phyloP scores from a whole-genome alignment of 2,888 invertebrate species.

The Auanema sp. region DNA sequence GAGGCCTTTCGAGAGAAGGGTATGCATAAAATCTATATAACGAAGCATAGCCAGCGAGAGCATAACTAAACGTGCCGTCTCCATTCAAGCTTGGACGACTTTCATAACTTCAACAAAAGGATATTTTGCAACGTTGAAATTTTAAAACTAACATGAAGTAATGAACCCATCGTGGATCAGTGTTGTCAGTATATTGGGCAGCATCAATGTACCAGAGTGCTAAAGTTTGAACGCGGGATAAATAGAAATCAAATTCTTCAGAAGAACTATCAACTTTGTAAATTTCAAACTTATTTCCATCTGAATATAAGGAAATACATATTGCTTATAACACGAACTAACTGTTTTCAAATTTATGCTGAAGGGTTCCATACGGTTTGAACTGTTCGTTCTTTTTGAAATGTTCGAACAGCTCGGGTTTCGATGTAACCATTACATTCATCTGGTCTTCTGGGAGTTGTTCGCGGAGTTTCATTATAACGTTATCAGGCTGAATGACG shows the following conservation, averaged over 20 bases:
- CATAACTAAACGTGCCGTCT: conserved; percentile 70
- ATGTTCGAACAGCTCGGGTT: conserved; percentile 27
- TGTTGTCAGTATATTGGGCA: conserved; percentile 87
- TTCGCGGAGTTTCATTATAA: conserved; percentile 35
- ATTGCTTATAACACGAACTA: conserved; percentile 1
- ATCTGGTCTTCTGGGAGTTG: conserved; percentile 43
- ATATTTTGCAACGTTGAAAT: conserved; percentile 61
- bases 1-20: conserved; percentile 81
- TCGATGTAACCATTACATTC: conserved; percentile 28
- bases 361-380: conserved; percentile 76
- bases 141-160: conserved; percentile 52
- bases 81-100: conserved; percentile 22
- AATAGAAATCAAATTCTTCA: conserved; percentile 78
- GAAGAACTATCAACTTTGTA: conserved; percentile 65
- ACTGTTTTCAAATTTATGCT: conserved; percentile 65
- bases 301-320: too few species aligned
- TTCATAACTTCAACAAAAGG: conserved; percentile 63
- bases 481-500: conserved; percentile 50
- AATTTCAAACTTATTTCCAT: conserved; percentile 30
- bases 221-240: conserved; percentile 84
- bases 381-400: conserved; percentile 67
- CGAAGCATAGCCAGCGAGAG: conserved; percentile 80
- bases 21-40: conserved; percentile 81
- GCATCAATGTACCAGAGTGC: conserved; percentile 84
- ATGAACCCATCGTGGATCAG: conserved; percentile 84